Conservation (phyloP, 2,113 vertebrate species). For the Pluvialis apricaria region DNA sequence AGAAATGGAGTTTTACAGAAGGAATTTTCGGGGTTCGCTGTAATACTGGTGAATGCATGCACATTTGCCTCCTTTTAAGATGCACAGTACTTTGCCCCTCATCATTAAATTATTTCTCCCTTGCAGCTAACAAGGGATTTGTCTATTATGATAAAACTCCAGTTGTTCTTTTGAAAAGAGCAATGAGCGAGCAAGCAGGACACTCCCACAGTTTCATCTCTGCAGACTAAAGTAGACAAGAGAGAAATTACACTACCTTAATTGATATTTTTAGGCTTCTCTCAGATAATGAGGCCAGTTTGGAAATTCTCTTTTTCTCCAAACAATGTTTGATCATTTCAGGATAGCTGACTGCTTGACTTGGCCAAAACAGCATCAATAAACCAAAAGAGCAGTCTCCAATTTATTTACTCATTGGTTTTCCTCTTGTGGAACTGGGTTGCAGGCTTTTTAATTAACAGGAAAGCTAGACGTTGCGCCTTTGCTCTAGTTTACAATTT, state of each 20-base stretch:
- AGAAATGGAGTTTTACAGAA: neutral
- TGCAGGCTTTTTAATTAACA: slow-evolving; percentile 60
- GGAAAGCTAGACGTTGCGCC: neutral
- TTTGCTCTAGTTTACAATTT: slow-evolving; percentile 2
- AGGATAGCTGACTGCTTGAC: slow-evolving; percentile 61
- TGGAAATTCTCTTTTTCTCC: slow-evolving; percentile 61
- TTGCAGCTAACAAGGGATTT: slow-evolving; percentile 67
- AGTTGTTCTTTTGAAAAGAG: slow-evolving; percentile 50
- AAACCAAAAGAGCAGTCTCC: slow-evolving; percentile 41
- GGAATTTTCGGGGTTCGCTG: neutral
- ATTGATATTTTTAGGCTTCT: slow-evolving; percentile 73
- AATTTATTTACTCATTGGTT: slow-evolving; percentile 54
- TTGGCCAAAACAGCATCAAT: slow-evolving; percentile 68
- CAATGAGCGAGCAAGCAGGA: slow-evolving; percentile 29
- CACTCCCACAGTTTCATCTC: slow-evolving; percentile 77
- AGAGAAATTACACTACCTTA: slow-evolving; percentile 81
- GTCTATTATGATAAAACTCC: slow-evolving; percentile 33
- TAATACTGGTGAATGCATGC: neutral
- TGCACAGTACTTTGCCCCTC: slow-evolving; percentile 44
- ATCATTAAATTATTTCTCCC: slow-evolving; percentile 64
- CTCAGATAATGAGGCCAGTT: slow-evolving; percentile 79
- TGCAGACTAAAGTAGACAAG: slow-evolving; percentile 75
- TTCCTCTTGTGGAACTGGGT: slow-evolving; percentile 2
- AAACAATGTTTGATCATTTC: slow-evolving; percentile 64
- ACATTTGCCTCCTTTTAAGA: neutral